These are phyloP conservation scores for Melanotaenia duboulayi DNA, from an alignment of 2,113 vertebrate species.

Conservation along the genomic window DNA sequence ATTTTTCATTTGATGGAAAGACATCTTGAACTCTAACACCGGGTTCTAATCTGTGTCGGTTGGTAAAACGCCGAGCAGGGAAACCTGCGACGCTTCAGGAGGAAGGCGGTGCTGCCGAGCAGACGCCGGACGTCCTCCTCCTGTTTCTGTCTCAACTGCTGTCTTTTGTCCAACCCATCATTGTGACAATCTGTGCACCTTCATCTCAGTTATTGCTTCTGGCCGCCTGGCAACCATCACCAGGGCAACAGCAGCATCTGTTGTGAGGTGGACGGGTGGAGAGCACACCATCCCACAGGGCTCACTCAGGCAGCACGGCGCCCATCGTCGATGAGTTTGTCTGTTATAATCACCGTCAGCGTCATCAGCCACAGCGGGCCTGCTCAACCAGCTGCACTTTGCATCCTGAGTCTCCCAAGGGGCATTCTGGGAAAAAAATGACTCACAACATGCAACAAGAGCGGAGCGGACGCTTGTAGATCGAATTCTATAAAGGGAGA, in stretches of 20 bases:
- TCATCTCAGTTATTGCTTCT: conserved; percentile 69
- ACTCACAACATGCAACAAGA: conserved; percentile 41
- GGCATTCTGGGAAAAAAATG: conserved; percentile 48
- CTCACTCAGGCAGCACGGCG: conserved; percentile 1
- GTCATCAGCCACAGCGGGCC: conserved; percentile 41
- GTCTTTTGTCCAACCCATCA: too few species aligned
- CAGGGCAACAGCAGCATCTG: conserved; percentile 70
- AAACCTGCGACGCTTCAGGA: too few species aligned
- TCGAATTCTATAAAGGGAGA: neutral
- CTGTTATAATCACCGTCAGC: conserved; percentile 47
- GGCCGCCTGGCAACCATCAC: conserved; percentile 79
- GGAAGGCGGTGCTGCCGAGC: too few species aligned
- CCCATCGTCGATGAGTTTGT: conserved; percentile 12
- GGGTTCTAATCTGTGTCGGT: too few species aligned
- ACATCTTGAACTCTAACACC: too few species aligned
- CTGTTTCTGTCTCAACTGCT: too few species aligned
- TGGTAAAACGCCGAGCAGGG: too few species aligned
- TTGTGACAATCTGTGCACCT: conserved; percentile 41
- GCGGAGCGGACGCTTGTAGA: neutral
- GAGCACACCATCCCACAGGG: neutral
- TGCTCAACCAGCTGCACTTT: conserved; percentile 39
- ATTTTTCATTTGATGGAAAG: too few species aligned
- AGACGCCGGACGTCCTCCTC: too few species aligned
- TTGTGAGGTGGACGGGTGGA: neutral
- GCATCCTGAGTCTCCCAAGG: conserved; percentile 25